Percentiles rank a stretch among this genome's conserved stretches.
Evolutionary conservation across 2,888 invertebrate species (phyloP).

Genomic region (Sympetrum striolatum): DNA sequence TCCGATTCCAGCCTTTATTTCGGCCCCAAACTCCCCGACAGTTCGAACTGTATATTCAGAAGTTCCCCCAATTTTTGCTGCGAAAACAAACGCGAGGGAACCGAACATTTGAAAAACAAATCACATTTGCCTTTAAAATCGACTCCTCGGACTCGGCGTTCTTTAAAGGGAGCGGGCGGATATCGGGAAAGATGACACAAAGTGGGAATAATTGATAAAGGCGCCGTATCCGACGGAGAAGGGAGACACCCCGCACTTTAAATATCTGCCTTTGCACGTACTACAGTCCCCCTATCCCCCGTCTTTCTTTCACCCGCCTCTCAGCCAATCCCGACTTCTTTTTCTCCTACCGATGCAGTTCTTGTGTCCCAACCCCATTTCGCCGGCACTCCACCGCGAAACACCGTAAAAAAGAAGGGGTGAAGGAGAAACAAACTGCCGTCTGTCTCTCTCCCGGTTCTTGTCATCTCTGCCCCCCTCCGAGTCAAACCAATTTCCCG

Average conservation of each 20-base stretch:
- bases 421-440: neutral
- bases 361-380: neutral
- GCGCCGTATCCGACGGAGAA: neutral
- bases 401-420: neutral
- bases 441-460: neutral
- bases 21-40: neutral
- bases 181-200: neutral
- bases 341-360: neutral
- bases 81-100: neutral
- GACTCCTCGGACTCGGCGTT: neutral
- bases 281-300: neutral
- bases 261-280: neutral
- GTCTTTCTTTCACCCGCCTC: neutral
- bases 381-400: neutral
- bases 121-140: neutral
- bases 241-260: neutral
- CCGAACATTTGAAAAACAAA: neutral
- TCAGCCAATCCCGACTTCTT: neutral
- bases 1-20: neutral
- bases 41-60: neutral
- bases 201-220: neutral
- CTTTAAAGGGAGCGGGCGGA: neutral
- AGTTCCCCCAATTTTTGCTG: neutral
- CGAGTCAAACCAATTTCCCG: neutral
- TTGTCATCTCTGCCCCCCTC: neutral